Evolutionary conservation across 64 coral and sea anemone genomes (phyloP), one percentile per base, ranked within the genome.

Genomic region (Pocillopora damicornis): DNA sequence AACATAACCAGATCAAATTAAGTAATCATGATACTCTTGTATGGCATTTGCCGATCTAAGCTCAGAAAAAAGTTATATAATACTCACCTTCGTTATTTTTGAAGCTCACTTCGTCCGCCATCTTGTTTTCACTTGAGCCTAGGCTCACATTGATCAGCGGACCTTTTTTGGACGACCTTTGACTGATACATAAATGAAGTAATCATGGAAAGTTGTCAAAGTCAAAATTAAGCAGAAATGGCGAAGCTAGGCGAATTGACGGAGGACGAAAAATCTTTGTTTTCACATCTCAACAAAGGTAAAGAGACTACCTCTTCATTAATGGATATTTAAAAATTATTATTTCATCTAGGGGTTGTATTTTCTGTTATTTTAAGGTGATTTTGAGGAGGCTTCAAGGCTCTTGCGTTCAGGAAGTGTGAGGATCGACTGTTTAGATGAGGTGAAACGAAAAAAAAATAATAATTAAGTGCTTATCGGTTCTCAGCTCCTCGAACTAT

Each of bases 401-500:
- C 62, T 95, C 83, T 89, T 98, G 59, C 92, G 90, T 81, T 79
- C 87, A 59, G 77, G 78, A 25, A 63, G 58, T 86, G 90, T 92
- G 30, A 88, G 89, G 18, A 79, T 98, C 16, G 89, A 98, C 64
- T 95, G 93, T 63, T 62, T 92, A 22, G 96, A 98, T 64, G 96
- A 98, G 90, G 96, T 98, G 51, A 58, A 73, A 11, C 7, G 42
- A 51, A 51, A 51, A 51, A 51, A 51, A 51, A 51, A 51, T 4
- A 11, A 13, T 77, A 23, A 78, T 36, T 74, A 38, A 25, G 13
- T 37, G 26, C 10, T 63, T 67, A 20, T 35, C 67, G 60, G 14
- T 69, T 57, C 17, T 17, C 65, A 0, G 13, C 15, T n/a, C 35
- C 5, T 84, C 81, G 0, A 63, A 35, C 34, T 81, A 61, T 15